Percentiles rank a stretch among this genome's conserved stretches.
phyloP scores from a whole-genome alignment of 1,140 invertebrate genomes.

The Drosophila orosa region DNA sequence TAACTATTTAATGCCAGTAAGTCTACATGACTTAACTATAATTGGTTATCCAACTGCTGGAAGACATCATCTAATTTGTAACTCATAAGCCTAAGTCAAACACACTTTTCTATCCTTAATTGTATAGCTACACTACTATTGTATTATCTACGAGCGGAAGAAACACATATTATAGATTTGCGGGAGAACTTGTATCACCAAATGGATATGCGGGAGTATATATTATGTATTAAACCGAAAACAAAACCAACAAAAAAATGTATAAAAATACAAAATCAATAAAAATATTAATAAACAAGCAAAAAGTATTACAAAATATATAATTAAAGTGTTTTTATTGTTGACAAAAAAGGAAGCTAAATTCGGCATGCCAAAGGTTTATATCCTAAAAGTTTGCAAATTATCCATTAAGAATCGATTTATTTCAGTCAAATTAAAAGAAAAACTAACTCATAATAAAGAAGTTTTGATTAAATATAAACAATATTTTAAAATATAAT shows the following conservation, averaged over 20 bases:
- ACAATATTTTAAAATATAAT: too few species aligned
- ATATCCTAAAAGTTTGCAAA: too few species aligned
- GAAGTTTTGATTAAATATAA: too few species aligned
- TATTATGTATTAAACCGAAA: conserved; percentile 70
- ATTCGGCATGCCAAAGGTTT: too few species aligned
- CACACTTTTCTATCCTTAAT: conserved; percentile 75
- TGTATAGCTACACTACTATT: conserved; percentile 71
- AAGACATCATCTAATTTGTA: conserved; percentile 67
- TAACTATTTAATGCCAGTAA: conserved; percentile 52
- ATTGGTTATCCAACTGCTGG: conserved; percentile 58
- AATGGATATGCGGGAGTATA: conserved; percentile 75
- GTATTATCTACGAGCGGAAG: conserved; percentile 64
- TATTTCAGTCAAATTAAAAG: too few species aligned
- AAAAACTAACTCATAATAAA: too few species aligned
- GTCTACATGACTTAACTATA: conserved; percentile 29
- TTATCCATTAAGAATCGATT: too few species aligned
- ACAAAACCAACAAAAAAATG: conserved; percentile 68
- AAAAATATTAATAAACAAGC: conserved; percentile 74
- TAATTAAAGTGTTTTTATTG: background rate
- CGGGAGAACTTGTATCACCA: conserved; percentile 71
- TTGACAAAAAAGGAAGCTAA: too few species aligned
- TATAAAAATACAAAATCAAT: conserved; percentile 75
- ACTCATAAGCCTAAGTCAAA: conserved; percentile 60
- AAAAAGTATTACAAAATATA: conserved; percentile 76
- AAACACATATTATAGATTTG: conserved; percentile 64